A percentile compares a stretch with the other conserved stretches of the same genome.
phyloP scores from a whole-genome alignment of 2,797 vertebrate genomes.

The Manis pentadactyla region DNA sequence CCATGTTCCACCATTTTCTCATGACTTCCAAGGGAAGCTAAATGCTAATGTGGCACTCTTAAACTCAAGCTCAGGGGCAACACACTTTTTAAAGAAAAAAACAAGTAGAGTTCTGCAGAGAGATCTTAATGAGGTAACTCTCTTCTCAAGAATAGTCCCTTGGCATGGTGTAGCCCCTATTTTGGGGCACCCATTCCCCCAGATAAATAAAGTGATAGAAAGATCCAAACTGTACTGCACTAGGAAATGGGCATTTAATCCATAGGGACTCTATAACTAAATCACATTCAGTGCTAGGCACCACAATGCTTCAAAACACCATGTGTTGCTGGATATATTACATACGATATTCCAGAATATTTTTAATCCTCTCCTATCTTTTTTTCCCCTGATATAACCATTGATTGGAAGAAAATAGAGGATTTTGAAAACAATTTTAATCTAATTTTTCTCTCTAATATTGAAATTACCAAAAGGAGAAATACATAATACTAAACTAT shows the following conservation, averaged over 20 bases:
- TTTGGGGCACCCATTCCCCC: background rate
- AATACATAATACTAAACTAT: background rate
- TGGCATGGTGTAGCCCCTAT: background rate
- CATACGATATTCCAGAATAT: background rate
- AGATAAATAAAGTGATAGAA: background rate
- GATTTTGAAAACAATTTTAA: conserved; percentile 40
- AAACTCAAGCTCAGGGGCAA: background rate
- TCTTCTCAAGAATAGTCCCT: background rate
- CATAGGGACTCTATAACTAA: background rate
- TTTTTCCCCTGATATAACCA: background rate
- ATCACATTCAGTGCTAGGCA: background rate
- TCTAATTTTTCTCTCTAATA: background rate
- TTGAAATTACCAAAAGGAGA: conserved; percentile 61
- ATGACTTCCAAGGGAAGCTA: background rate
- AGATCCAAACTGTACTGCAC: background rate
- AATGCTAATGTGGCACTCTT: background rate
- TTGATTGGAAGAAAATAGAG: conserved; percentile 19
- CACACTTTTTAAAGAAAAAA: background rate
- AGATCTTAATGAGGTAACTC: background rate
- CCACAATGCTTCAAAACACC: background rate
- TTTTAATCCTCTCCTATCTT: background rate
- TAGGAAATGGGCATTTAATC: background rate
- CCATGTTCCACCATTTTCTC: background rate
- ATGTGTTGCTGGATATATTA: background rate
- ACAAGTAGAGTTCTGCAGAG: background rate